These are phyloP conservation scores for Anoplophora glabripennis DNA, from an alignment of 1,140 invertebrate genomes.

Conservation along the genomic window DNA sequence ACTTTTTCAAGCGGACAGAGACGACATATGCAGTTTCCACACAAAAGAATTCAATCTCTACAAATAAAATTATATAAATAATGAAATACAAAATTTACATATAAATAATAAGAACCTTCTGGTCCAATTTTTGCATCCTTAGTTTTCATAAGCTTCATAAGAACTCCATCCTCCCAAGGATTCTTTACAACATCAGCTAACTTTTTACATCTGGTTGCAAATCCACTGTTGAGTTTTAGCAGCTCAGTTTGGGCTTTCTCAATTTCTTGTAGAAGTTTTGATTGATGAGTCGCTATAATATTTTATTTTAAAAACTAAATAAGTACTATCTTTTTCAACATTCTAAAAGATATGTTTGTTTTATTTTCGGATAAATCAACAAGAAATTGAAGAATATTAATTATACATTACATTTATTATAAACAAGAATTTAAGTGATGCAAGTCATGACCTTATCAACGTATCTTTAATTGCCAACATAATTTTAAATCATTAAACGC, in stretches of 20 bases:
- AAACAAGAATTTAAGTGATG: too few relatives aligned
- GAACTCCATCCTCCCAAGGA: slow-evolving; percentile 43
- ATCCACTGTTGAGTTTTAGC: slow-evolving; percentile 35
- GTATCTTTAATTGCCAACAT: too few relatives aligned
- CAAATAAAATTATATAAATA: slow-evolving; percentile 27
- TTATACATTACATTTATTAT: background rate
- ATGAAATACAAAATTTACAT: slow-evolving; percentile 8
- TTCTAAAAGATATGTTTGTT: background rate
- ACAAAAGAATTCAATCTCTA: slow-evolving; percentile 46
- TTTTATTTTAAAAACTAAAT: background rate
- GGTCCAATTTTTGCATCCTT: slow-evolving; percentile 36
- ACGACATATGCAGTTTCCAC: slow-evolving; percentile 46
- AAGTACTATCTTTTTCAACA: background rate
- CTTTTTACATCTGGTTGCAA: slow-evolving; percentile 40
- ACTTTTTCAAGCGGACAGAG: slow-evolving; percentile 45
- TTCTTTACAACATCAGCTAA: slow-evolving; percentile 42
- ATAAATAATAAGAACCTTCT: slow-evolving; percentile 32
- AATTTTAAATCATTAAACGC: too few relatives aligned
- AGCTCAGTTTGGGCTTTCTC: slow-evolving; percentile 38
- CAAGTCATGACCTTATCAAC: background rate
- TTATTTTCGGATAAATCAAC: background rate
- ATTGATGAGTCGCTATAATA: slow-evolving; percentile 6
- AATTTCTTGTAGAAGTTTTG: slow-evolving; percentile 31
- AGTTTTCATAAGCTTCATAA: slow-evolving; percentile 35
- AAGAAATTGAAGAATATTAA: background rate